Conservation (phyloP, 53 echinoderm and acorn worm genomes). For the Stichopus horrens region DNA sequence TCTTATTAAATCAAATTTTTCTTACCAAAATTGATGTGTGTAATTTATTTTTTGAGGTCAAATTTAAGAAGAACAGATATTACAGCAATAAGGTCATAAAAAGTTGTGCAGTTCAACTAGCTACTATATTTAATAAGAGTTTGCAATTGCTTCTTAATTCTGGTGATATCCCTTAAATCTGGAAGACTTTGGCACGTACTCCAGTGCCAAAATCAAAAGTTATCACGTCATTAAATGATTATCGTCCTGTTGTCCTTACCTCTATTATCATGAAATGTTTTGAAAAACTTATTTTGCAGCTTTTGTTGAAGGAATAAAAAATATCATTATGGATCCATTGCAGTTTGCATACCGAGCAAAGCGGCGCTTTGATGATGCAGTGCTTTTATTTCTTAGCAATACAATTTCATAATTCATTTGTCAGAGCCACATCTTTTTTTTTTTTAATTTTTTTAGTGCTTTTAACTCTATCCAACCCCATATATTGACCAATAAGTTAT, state of each 20-base stretch:
- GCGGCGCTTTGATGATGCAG: neutral
- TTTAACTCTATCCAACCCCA: neutral
- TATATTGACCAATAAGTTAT: neutral
- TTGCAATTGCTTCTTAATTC: neutral
- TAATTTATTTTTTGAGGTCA: neutral
- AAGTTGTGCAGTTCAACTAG: neutral
- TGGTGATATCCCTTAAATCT: neutral
- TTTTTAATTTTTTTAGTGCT: neutral
- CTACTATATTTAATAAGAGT: neutral
- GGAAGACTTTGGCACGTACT: neutral
- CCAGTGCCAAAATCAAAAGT: constrained; percentile 2
- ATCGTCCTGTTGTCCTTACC: neutral
- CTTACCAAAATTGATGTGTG: neutral
- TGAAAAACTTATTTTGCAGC: neutral
- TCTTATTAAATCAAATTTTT: neutral
- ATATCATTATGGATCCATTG: neutral
- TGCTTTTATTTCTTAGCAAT: neutral
- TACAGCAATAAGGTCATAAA: neutral
- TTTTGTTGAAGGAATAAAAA: neutral
- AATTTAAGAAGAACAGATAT: neutral
- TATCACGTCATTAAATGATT: constrained; percentile 4
- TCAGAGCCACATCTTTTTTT: neutral
- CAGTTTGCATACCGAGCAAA: neutral
- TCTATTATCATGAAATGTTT: constrained; percentile 19
- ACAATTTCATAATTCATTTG: neutral